Evolutionary conservation across 2,797 vertebrate genomes (phyloP), one percentile per base, ranked within the genome.

Genomic region (Sebastes aleutianus): DNA sequence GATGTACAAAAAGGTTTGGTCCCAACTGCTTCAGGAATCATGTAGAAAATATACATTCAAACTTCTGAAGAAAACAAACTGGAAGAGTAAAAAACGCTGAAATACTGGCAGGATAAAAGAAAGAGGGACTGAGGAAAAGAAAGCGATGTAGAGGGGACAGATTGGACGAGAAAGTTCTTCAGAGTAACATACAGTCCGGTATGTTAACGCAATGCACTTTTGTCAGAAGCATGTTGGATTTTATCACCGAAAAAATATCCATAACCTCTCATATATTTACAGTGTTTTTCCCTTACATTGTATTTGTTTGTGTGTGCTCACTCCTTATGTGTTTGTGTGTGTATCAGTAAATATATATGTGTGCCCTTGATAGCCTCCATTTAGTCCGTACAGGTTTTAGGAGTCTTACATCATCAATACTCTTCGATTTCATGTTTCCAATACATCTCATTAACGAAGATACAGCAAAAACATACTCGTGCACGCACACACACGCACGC

Each of bases 41-140:
- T 95, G 96, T 97, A 96, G 95, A 93, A 97, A 96, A 97, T 94
- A 95, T 97, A 98, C 97, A 98, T 97, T 99, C 97, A 96, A 83
- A 96, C 91, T 89, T 96, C 93, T 94, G 95, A 95, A 94, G 93
- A 95, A 89, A 96, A 95, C 84, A 93, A 93, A 94, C 78, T 80
- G 93, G 93, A 80, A 94, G 94, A 96, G 79, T 82, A 90, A 65
- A 93, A 91, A 88, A 88, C 24, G 76, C 57, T 31, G 43, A 82
- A 88, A 62, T 24, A 79, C 58, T 65, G 34, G 31, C 57, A 76
- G 26, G 72, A 78, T 22, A 43, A 79, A 78, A 81, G 32, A 78
- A 88, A 83, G 39, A 84, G 56, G 71, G 72, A 61, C 61, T 18
- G 64, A 64, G 56, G 65, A 77, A 64, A 62, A 75, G 22, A 73